Evolutionary conservation across 1,140 invertebrate genomes (phyloP).

Genomic region (Psilanteris sp.): DNA sequence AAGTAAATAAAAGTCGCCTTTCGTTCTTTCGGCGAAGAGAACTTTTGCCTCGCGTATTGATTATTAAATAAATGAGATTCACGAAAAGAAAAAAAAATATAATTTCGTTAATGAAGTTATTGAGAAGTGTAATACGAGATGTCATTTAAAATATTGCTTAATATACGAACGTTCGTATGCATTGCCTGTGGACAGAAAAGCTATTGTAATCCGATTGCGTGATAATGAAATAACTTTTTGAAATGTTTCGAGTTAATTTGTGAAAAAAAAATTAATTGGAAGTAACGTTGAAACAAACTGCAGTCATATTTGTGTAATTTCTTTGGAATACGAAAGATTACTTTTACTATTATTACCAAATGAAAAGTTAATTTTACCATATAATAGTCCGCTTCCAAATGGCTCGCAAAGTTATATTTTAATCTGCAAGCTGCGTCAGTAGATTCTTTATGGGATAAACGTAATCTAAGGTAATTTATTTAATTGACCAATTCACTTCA

Average conservation of each 20-base stretch:
- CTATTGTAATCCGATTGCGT: too few species aligned
- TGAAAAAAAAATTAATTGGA: not conserved
- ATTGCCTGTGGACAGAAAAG: too few species aligned
- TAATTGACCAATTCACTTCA: not conserved
- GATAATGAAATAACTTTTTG: conserved; percentile 2
- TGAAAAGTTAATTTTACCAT: not conserved
- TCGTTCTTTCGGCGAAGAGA: not conserved
- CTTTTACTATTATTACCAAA: conserved; percentile 2
- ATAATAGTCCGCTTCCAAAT: not conserved
- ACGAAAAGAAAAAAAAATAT: not conserved
- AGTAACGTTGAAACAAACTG: conserved; percentile 2
- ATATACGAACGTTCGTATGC: too few species aligned
- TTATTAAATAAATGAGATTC: not conserved
- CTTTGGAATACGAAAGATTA: not conserved
- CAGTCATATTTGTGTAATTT: not conserved
- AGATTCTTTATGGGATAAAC: not conserved
- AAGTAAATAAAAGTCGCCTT: conserved; percentile 4
- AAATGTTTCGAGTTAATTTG: too few species aligned
- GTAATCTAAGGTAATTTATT: not conserved
- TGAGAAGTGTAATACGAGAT: not conserved
- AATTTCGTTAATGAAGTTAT: not conserved
- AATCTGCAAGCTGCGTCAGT: not conserved
- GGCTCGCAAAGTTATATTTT: conserved; percentile 1
- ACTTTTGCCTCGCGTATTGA: not conserved
- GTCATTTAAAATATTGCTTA: not conserved